A percentile compares a stretch with the other conserved stretches of the same genome.
These are phyloP conservation scores for Scartelaos histophorus DNA, from an alignment of 2,113 vertebrate genomes.

Conservation along the genomic window DNA sequence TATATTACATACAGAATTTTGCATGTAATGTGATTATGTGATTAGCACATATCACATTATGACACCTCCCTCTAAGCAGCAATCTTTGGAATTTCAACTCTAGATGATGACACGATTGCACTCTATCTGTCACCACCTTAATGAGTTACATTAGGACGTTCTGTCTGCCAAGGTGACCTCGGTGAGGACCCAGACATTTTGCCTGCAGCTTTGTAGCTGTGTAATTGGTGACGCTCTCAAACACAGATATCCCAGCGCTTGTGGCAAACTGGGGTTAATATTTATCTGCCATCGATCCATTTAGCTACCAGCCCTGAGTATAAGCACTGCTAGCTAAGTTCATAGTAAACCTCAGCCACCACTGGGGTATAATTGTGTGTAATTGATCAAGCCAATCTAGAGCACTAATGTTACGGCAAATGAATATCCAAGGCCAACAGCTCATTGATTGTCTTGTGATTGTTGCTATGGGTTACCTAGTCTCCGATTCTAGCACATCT, in stretches of 20 bases:
- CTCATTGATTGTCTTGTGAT: slow-evolving; percentile 41
- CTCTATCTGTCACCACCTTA: background rate
- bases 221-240: slow-evolving; percentile 9
- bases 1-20: background rate
- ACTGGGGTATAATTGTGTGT: slow-evolving; percentile 37
- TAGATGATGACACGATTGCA: background rate
- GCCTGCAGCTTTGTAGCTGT: background rate
- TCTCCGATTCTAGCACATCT: slow-evolving; percentile 31
- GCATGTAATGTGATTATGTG: background rate
- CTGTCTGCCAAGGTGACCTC: background rate
- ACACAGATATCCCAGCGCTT: slow-evolving; percentile 10
- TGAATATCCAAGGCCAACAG: slow-evolving; percentile 12
- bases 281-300: slow-evolving; percentile 37
- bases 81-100: background rate
- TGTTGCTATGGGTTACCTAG: slow-evolving; percentile 13
- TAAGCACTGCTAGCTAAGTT: slow-evolving; percentile 18
- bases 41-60: too few relatives aligned
- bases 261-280: slow-evolving; percentile 19
- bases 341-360: slow-evolving; percentile 33
- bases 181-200: background rate
- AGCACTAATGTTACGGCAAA: slow-evolving; percentile 15
- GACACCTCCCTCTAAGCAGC: background rate
- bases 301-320: slow-evolving; percentile 18
- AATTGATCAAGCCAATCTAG: slow-evolving; percentile 29
- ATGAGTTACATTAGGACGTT: background rate